Conservation (phyloP, 2,113 vertebrate genomes). For the Macaca mulatta region DNA sequence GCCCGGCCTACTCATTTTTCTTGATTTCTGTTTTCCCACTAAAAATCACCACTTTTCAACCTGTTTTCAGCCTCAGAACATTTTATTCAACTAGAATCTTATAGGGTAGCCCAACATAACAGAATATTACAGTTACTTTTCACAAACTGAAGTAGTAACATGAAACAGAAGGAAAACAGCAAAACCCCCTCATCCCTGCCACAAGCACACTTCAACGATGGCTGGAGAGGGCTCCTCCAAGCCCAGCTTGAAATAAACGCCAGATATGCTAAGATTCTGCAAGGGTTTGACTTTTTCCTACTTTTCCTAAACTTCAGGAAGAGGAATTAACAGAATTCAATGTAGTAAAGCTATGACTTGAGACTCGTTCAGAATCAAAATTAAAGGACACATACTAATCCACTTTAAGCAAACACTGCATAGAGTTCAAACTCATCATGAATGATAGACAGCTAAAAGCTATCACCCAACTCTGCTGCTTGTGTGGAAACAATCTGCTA, state of each 20-base stretch:
- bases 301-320: slow-evolving; percentile 9
- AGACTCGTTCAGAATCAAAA: slow-evolving; percentile 33
- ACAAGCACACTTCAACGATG: neutral
- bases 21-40: neutral
- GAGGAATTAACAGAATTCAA: slow-evolving; percentile 21
- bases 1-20: neutral
- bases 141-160: neutral
- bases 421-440: slow-evolving; percentile 27
- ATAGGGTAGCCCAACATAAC: neutral
- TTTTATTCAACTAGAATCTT: slow-evolving; percentile 24
- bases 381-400: slow-evolving; percentile 23
- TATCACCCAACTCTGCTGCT: neutral
- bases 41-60: slow-evolving; percentile 11
- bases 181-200: neutral
- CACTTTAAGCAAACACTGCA: neutral
- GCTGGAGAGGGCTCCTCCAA: neutral
- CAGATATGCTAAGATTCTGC: neutral
- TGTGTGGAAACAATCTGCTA: neutral
- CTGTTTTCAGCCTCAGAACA: slow-evolving; percentile 26
- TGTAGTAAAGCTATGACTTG: neutral
- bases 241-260: neutral
- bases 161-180: neutral
- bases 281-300: slow-evolving; percentile 19
- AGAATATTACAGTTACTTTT: neutral
- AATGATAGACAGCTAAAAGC: neutral